A percentile compares a stretch with the other conserved stretches of the same genome.
Evolutionary conservation across 1,140 invertebrate species (phyloP).

Genomic region (Pseudomyrmex cubaensis): DNA sequence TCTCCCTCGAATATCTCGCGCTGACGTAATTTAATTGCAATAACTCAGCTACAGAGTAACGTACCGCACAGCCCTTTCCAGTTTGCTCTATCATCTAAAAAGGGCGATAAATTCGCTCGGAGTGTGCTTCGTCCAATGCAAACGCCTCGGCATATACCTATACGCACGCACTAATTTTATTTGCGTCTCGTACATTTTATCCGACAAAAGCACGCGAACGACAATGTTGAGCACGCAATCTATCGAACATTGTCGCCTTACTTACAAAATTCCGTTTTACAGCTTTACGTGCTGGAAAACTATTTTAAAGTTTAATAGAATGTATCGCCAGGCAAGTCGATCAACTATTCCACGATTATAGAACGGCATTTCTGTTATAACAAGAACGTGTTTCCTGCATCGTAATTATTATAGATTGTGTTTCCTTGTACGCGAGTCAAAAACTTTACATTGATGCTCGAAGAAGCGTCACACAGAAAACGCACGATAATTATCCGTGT

Average conservation of each 20-base stretch:
- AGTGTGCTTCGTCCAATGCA: constrained; percentile 57
- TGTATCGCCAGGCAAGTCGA: background rate
- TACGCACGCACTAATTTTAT: constrained; percentile 27
- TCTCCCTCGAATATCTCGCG: constrained; percentile 10
- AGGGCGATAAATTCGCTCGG: constrained; percentile 35
- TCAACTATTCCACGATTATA: background rate
- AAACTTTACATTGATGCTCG: background rate
- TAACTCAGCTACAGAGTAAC: constrained; percentile 53
- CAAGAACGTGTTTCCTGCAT: background rate
- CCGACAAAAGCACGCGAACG: background rate
- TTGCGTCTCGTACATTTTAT: constrained; percentile 18
- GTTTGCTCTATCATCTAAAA: constrained; percentile 52
- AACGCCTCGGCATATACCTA: background rate
- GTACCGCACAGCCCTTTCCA: background rate
- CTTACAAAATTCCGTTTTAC: constrained; percentile 11
- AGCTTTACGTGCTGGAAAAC: background rate
- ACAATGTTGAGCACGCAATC: background rate
- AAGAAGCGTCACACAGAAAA: background rate
- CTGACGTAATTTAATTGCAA: constrained; percentile 53
- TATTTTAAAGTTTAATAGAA: constrained; percentile 19
- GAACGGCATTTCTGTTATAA: background rate
- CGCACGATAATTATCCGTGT: background rate
- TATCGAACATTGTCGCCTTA: constrained; percentile 1
- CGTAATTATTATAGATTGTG: constrained; percentile 16
- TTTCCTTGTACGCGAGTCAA: background rate